Base-by-base conservation (phyloP, 2,888 invertebrate genomes). In the Trissonchulus latispiculum region DNA sequence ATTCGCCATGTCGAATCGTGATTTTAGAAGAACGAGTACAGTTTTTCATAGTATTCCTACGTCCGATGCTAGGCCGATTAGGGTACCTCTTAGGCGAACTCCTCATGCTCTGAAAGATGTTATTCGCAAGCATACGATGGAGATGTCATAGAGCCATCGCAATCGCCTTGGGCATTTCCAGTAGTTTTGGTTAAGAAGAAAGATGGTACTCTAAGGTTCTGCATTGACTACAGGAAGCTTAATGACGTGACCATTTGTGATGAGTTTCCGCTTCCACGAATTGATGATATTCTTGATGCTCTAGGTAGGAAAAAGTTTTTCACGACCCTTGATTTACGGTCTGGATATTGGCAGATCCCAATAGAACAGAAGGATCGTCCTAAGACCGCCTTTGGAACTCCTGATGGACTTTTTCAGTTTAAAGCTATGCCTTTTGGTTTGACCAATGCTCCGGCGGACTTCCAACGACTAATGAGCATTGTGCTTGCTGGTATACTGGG, bases 271-370 rank as follows among this genome's bases (percentile, higher is more conserved):
- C 23, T 48, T 15, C 48, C 48, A 48, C 48, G 48, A 48, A 48
- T 48, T 23, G 48, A 48, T 23, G 48, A 48, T 23, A 48, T 48
- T 48, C 8, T 71, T 3, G n/a, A 61, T 15, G 8, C 29, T 8
- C 61, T 71, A 2, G 71, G 71, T 2, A 61, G 66, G 61, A 62
- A 28, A 18, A 3, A 64, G 3, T 71, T 23, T 28, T 71, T 71
- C 31, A 66, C 75, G 1, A 74, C 71, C 3, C 2, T 78, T 15
- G 77, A 79, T 66, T n/a, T 72, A 0, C 18, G 59, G 8, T 71
- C 48, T 15, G 48, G 48, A 23, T 48, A 48, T 23, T 48, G 48
- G 48, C 48, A 48, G 23, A 48, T 48, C 31, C 71, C 71, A 3
- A 8, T 71, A 23, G 23, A 48, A 3, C 61, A 18, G 8, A 28